Evolutionary conservation across 2,797 vertebrate genomes (phyloP).

Genomic region (Cyclopterus lumpus): DNA sequence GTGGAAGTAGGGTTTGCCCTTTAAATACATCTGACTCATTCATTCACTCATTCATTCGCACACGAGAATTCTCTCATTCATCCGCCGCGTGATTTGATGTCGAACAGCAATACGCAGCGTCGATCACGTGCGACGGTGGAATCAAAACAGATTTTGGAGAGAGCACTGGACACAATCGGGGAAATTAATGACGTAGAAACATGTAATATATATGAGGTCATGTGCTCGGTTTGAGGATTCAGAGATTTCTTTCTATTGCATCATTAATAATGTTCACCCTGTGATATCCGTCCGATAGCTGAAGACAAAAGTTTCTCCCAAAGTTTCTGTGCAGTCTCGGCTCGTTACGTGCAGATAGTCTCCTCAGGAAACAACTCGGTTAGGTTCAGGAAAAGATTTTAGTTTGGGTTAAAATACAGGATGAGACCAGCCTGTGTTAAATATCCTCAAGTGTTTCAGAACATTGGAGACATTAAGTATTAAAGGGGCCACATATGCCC

Average conservation of each 20-base stretch:
- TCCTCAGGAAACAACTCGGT: background rate
- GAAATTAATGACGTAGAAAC: constrained; percentile 9
- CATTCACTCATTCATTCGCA: constrained; percentile 28
- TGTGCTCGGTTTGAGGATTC: constrained; percentile 10
- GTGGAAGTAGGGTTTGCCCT: background rate
- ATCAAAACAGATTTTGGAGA: constrained; percentile 5
- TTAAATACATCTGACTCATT: constrained; percentile 27
- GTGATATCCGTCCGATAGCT: background rate
- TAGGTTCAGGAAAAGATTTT: background rate
- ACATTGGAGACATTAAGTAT: no score
- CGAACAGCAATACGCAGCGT: background rate
- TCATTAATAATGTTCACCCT: constrained; percentile 29
- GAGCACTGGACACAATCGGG: background rate
- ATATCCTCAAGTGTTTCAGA: no score
- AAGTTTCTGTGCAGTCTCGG: background rate
- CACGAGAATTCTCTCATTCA: constrained; percentile 10
- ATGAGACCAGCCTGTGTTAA: no score
- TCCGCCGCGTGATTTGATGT: constrained; percentile 12
- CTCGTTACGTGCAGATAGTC: background rate
- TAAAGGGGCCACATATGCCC: no score
- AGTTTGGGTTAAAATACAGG: no score
- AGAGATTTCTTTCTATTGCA: constrained; percentile 4
- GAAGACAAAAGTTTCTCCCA: no score
- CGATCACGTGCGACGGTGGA: constrained; percentile 4
- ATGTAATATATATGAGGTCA: background rate